Base-by-base conservation (phyloP, 1,140 invertebrate genomes). In the Pogonus chalceus region DNA sequence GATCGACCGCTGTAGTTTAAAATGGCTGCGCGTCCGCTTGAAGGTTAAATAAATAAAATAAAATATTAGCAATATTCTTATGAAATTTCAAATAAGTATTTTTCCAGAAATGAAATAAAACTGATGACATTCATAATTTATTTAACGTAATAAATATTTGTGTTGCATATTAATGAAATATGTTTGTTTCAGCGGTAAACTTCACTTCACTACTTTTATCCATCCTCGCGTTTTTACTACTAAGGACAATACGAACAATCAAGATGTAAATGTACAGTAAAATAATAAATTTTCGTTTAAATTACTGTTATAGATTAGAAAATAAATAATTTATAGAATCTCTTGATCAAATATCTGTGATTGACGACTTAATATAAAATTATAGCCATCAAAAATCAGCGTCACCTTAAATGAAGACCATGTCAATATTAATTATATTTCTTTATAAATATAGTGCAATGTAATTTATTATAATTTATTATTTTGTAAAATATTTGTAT, bases 181-280 rank as follows among this genome's bases (percentile, higher is more conserved):
- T 31, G 14, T 31, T 31, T 31, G 14, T 31, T 31, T 31, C 26
- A 31, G 26, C 7, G 4, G 26, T 4, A 31, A 31, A 31, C 14
- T 7, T 7, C 14, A 31, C 26, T 7, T 43, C 37, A 12, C 37
- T 18, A 43, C 37, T 43, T 9, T 4, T 43, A 12, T 43, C 37
- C 37, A 12, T 43, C 37, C 37, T 43, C 9, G 37, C 37, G 18
- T 10, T 43, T 43, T 18, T 43, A 43, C 37, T 43, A 43, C 4
- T 43, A 43, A 43, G 37, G 37, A 43, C 37, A 43, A 43, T 43
- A 43, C 37, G 18, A 43, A 43, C 37, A 43, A 43, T 43, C 37
- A 43, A 43, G 9, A 9, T 10, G 18, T 43, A 31, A 31, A 9
- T 43, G 37, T 43, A 43, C 37, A 43, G 37, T 12, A 31, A 31